Evolutionary conservation across 2,113 vertebrate genomes (phyloP).

Genomic region (Martes martes): DNA sequence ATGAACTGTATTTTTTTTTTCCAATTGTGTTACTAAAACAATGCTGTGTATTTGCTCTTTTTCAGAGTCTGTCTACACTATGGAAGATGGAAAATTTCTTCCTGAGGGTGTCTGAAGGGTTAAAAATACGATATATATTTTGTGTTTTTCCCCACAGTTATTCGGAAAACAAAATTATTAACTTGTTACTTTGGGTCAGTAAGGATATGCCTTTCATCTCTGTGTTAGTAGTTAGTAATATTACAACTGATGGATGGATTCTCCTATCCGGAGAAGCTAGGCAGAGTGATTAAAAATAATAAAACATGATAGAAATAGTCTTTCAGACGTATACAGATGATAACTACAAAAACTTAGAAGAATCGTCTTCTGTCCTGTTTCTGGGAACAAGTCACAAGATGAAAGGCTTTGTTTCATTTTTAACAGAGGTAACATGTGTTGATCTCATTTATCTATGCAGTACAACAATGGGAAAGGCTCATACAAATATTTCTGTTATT

Average conservation of each 20-base stretch:
- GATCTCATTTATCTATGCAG: neutral
- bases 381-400: neutral
- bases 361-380: neutral
- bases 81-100: constrained; percentile 46
- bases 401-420: constrained; percentile 17
- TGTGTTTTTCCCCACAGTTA: neutral
- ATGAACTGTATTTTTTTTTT: neutral
- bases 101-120: neutral
- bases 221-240: constrained; percentile 47
- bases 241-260: neutral
- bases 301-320: neutral
- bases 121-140: neutral
- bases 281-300: neutral
- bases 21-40: constrained; percentile 30
- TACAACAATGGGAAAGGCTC: neutral
- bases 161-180: neutral
- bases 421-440: neutral
- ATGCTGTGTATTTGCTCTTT: constrained; percentile 56
- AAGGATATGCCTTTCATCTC: neutral
- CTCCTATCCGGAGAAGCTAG: neutral
- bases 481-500: neutral
- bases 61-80: constrained; percentile 58
- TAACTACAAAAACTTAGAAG: neutral
- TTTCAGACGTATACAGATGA: neutral
- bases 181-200: neutral